Evolutionary conservation across 1,140 invertebrate species (phyloP).

Genomic region (Leptinotarsa defecta): DNA sequence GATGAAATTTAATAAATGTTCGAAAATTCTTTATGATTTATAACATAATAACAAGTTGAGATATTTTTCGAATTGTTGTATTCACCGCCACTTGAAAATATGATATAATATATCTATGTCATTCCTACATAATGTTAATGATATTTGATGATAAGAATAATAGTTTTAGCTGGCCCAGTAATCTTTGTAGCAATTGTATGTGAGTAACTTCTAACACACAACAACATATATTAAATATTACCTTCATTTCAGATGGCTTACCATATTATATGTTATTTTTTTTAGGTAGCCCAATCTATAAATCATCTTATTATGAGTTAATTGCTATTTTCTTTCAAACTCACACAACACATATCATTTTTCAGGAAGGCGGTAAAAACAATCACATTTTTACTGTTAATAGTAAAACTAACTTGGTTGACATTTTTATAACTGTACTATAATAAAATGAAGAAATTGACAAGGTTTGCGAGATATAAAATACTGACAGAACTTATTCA

Average conservation of each 20-base stretch:
- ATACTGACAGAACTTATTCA: not conserved
- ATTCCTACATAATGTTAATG: not conserved
- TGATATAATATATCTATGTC: not conserved
- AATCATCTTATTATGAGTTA: not conserved
- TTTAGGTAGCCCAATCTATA: no score
- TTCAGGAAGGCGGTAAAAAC: not conserved
- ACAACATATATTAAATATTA: no score
- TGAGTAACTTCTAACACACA: no score
- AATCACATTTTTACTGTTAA: no score
- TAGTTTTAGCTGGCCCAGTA: no score
- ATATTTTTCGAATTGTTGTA: not conserved
- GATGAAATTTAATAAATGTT: not conserved
- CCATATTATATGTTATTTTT: no score
- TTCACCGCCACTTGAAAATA: no score
- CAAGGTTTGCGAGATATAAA: not conserved
- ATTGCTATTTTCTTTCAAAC: not conserved
- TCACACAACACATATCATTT: not conserved
- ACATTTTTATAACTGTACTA: no score
- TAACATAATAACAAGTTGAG: not conserved
- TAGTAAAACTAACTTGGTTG: no score
- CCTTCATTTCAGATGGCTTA: no score
- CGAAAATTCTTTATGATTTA: no score
- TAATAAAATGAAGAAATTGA: not conserved
- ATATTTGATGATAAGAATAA: not conserved
- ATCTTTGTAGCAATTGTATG: no score